These are phyloP conservation scores for Epinotia ramella DNA, from an alignment of 2,888 invertebrate genomes.

Conservation along the genomic window DNA sequence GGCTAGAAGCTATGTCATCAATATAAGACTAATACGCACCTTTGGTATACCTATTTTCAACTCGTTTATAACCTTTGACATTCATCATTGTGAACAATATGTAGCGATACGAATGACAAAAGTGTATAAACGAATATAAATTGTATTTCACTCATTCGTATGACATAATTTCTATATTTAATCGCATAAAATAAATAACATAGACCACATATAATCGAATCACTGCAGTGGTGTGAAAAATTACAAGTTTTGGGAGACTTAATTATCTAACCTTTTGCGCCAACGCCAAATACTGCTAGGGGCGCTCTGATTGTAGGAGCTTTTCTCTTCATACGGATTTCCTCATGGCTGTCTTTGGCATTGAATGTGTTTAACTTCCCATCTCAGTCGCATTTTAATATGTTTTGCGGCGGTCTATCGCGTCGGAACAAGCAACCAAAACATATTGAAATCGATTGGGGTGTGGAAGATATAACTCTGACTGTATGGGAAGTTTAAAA, in stretches of 20 bases:
- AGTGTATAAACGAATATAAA: constrained; percentile 9
- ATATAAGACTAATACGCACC: constrained; percentile 54
- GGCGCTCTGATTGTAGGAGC: too few relatives aligned
- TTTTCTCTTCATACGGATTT: too few relatives aligned
- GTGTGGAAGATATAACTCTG: not conserved
- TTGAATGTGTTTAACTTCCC: too few relatives aligned
- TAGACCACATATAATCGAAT: not conserved
- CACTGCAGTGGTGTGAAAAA: constrained; percentile 2
- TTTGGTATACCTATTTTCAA: constrained; percentile 56
- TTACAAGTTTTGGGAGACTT: not conserved
- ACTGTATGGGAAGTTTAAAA: too few relatives aligned
- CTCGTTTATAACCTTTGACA: constrained; percentile 19
- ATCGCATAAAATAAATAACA: constrained; percentile 33
- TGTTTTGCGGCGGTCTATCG: too few relatives aligned
- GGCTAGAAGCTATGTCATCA: constrained; percentile 50
- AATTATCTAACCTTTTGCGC: too few relatives aligned
- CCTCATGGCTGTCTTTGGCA: too few relatives aligned
- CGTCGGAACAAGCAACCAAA: too few relatives aligned
- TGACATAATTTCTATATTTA: constrained; percentile 32
- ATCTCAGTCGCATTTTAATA: too few relatives aligned
- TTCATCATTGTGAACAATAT: not conserved
- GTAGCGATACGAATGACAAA: not conserved
- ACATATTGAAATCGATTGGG: not conserved
- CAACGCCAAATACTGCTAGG: too few relatives aligned
- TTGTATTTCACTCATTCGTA: constrained; percentile 22